Evolutionary conservation across 1,140 invertebrate species (phyloP).

Genomic region (Octopus sinensis): DNA sequence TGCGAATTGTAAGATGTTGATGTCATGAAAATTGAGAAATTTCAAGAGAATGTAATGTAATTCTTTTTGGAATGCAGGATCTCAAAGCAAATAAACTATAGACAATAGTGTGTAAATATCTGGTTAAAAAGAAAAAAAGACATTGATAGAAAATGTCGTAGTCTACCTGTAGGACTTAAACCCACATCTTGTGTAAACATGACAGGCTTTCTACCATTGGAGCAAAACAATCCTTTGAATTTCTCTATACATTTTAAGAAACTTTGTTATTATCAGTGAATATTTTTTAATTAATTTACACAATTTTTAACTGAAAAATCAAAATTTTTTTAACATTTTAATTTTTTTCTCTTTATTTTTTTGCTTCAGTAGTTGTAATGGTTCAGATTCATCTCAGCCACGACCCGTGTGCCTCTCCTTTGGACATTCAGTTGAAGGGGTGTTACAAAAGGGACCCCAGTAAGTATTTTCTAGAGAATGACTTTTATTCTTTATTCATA

Average conservation of each 20-base stretch:
- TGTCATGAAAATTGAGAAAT: too few relatives aligned
- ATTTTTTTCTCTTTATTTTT: neutral
- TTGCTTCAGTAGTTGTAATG: neutral
- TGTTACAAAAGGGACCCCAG: constrained; percentile 3
- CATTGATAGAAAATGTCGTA: too few relatives aligned
- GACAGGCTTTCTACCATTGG: too few relatives aligned
- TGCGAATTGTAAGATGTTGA: too few relatives aligned
- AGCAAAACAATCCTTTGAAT: neutral
- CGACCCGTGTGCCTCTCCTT: neutral
- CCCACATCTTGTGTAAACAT: too few relatives aligned
- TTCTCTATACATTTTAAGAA: neutral
- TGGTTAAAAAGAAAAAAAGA: too few relatives aligned
- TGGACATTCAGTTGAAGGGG: neutral
- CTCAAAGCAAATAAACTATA: too few relatives aligned
- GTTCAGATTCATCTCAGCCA: neutral
- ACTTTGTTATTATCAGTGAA: neutral
- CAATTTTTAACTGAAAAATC: neutral
- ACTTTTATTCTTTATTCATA: too few relatives aligned
- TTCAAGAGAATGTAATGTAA: too few relatives aligned
- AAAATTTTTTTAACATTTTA: neutral
- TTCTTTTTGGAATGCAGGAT: too few relatives aligned
- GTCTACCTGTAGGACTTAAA: too few relatives aligned
- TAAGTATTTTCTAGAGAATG: neutral
- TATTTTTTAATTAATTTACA: neutral
- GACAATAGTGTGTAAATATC: too few relatives aligned